Percentiles rank a stretch among this genome's conserved stretches.
Evolutionary conservation across 2,797 vertebrate genomes (phyloP).

Genomic region (Spea hammondii): DNA sequence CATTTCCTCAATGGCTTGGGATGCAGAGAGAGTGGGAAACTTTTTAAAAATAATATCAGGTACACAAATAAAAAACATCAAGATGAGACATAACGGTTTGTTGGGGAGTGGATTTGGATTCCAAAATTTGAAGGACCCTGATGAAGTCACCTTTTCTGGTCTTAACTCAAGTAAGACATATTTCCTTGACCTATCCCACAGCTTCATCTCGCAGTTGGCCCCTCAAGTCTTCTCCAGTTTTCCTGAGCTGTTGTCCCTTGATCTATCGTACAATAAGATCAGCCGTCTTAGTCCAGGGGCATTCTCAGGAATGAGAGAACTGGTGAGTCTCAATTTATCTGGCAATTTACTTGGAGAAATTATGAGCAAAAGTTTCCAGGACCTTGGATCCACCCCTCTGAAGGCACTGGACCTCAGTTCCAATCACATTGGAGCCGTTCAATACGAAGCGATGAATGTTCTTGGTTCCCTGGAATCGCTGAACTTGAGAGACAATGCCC

Average conservation of each 20-base stretch:
- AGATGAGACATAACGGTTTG: slow-evolving; percentile 26
- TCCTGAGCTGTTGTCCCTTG: slow-evolving; percentile 31
- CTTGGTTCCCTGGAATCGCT: slow-evolving; percentile 38
- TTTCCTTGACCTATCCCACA: slow-evolving; percentile 45
- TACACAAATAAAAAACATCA: slow-evolving; percentile 36
- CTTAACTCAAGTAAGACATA: slow-evolving; percentile 28
- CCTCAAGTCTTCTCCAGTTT: slow-evolving; percentile 39
- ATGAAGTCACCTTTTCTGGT: slow-evolving; percentile 37
- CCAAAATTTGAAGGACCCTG: slow-evolving; percentile 46
- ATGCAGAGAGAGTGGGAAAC: background rate
- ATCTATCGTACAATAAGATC: slow-evolving; percentile 45
- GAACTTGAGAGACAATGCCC: slow-evolving; percentile 52
- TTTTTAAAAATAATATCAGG: slow-evolving; percentile 43
- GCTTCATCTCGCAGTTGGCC: slow-evolving; percentile 32
- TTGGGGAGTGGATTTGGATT: slow-evolving; percentile 54
- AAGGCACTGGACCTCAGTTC: slow-evolving; percentile 39
- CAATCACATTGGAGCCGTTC: slow-evolving; percentile 54
- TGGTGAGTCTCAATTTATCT: slow-evolving; percentile 53
- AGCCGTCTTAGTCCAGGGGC: slow-evolving; percentile 33
- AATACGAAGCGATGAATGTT: slow-evolving; percentile 28
- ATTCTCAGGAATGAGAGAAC: slow-evolving; percentile 42
- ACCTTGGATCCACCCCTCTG: slow-evolving; percentile 32
- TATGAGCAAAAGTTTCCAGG: background rate
- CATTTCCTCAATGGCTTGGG: slow-evolving; percentile 49
- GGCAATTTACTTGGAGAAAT: slow-evolving; percentile 54